phyloP scores from a whole-genome alignment of 2,113 vertebrate species.

The Maccullochella peelii region DNA sequence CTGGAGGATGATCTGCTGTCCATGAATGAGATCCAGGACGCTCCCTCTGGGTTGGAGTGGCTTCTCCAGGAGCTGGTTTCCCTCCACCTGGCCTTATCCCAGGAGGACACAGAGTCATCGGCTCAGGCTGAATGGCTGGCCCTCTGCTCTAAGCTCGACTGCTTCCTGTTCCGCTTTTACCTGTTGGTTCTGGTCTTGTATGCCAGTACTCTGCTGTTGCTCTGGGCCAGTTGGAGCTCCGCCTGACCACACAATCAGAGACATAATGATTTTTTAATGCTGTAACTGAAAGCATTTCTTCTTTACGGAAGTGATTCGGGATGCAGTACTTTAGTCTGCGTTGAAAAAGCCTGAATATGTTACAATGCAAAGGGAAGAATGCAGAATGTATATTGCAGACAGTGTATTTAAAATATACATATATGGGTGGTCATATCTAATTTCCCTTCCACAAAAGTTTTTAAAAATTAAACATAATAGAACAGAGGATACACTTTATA shows the following conservation, averaged over 20 bases:
- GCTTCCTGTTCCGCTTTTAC: slow-evolving; percentile 86
- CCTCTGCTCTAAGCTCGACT: slow-evolving; percentile 86
- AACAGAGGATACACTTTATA: neutral
- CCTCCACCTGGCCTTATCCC: slow-evolving; percentile 79
- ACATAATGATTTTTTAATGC: neutral
- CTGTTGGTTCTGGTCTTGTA: slow-evolving; percentile 83
- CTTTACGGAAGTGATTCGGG: neutral
- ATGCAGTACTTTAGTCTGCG: neutral
- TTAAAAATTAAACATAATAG: neutral
- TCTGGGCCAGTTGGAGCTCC: slow-evolving; percentile 88
- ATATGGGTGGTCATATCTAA: neutral
- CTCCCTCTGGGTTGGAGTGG: slow-evolving; percentile 77
- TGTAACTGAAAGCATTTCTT: neutral
- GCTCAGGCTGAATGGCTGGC: slow-evolving; percentile 83
- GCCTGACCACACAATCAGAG: slow-evolving; percentile 55
- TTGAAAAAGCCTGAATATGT: neutral
- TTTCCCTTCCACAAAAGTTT: neutral
- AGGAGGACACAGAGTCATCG: slow-evolving; percentile 74
- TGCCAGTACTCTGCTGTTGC: slow-evolving; percentile 82
- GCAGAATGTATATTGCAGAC: neutral
- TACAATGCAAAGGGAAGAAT: neutral
- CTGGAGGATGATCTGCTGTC: slow-evolving; percentile 81
- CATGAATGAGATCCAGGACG: slow-evolving; percentile 67
- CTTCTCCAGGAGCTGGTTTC: slow-evolving; percentile 84
- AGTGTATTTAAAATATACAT: neutral